A percentile compares a stretch with the other conserved stretches of the same genome.
Evolutionary conservation across 2,113 vertebrate genomes (phyloP).

Genomic region (Phainopepla nitens): DNA sequence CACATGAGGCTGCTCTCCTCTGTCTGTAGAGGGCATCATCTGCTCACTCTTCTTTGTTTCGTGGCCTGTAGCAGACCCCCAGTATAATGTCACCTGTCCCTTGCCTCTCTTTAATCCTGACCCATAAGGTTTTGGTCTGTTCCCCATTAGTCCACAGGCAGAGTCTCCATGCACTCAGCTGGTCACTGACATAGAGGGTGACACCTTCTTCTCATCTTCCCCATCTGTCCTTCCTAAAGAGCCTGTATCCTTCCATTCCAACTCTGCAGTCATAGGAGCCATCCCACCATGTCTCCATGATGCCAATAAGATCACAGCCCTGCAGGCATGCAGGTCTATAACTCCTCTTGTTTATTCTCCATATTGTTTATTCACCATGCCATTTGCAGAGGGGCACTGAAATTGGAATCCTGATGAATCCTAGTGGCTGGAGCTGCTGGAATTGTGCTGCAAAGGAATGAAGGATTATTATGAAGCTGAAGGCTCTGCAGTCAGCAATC

Average conservation of each 20-base stretch:
- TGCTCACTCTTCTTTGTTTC: not conserved
- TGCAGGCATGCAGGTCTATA: rapidly evolving
- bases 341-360: not conserved
- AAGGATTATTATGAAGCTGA: not conserved
- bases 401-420: not conserved
- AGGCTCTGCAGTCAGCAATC: not conserved
- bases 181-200: not conserved
- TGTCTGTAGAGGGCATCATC: not conserved
- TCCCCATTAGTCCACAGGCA: rapidly evolving
- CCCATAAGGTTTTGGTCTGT: no score
- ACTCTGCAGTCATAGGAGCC: not conserved
- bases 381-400: not conserved
- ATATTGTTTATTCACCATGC: not conserved
- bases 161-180: not conserved
- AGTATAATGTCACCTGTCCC: not conserved
- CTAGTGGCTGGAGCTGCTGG: not conserved
- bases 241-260: not conserved
- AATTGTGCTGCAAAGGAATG: not conserved
- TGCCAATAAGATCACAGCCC: not conserved
- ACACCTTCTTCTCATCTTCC: not conserved
- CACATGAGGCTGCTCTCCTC: not conserved
- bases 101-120: not conserved
- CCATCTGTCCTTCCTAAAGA: not conserved
- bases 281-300: not conserved
- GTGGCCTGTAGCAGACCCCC: not conserved